Evolutionary conservation across 2,797 vertebrate genomes (phyloP), one percentile per base, ranked within the genome.

Genomic region (Characodon lateralis): DNA sequence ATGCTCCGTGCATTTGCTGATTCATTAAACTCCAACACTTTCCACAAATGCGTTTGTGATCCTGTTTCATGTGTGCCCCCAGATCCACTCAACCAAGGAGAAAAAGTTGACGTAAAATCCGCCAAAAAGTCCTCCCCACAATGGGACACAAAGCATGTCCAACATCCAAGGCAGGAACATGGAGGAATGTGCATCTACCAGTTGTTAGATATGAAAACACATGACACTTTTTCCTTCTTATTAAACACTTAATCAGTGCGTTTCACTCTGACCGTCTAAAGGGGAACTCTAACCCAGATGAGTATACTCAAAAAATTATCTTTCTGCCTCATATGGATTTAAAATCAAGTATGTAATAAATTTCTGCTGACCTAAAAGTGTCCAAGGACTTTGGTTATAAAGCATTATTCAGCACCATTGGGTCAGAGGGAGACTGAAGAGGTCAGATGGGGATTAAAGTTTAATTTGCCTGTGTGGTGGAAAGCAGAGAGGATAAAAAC

Each of bases 351-450:
- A 9, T 28, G 14, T 61, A 51, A 66, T 63, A 65, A 79, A 80
- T 8, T 18, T 50, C 65, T 14, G 48, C 35, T 46, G 80, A 80
- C 79, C 83, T 76, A 5, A 24, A 82, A 66, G 77, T 80, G 63
- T 85, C 73, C 69, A 43, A 85, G 74, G 46, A 16, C 71, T 48
- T 20, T 1, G 6, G 66, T 0, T 46, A 35, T 56, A n/a, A n/a
- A 81, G 78, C 73, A n/a, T 59, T n/a, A 13, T 35, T 73, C 61
- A 66, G 74, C 2, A 73, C 78, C 56, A 80, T 53, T 83, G 79
- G 78, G 73, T 83, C 69, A 51, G 14, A 81, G 70, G 72, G 81
- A 85, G 85, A 85, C 84, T 79, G 77, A 10, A 74, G 72, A 74
- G 59, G 78, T 53, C 50, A 53, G 51, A 55, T 46, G 59, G 51